Percentiles rank a stretch among this genome's conserved stretches.
Evolutionary conservation across 2,888 invertebrate genomes (phyloP).

Genomic region (Drosophila parthenogenetica): DNA sequence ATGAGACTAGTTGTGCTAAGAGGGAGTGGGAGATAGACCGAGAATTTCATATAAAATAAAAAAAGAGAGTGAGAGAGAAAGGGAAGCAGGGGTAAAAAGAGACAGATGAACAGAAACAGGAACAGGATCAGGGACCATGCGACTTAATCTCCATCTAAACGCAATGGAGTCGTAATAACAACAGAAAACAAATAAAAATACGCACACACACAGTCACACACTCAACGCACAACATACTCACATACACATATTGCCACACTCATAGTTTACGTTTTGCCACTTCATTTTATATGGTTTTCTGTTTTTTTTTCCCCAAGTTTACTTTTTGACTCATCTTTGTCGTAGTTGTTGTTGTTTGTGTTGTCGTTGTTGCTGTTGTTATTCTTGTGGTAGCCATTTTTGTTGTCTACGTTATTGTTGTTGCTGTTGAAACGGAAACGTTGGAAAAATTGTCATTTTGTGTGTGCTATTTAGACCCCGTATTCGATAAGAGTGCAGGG

Average conservation of each 20-base stretch:
- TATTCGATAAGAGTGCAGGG: not conserved
- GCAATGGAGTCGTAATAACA: constrained; percentile 80
- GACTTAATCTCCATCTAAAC: constrained; percentile 80
- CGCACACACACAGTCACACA: constrained; percentile 30
- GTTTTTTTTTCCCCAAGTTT: constrained; percentile 44
- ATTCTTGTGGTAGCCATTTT: constrained; percentile 10
- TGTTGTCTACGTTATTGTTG: constrained; percentile 21
- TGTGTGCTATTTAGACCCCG: constrained; percentile 26
- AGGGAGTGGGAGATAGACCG: not conserved
- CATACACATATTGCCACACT: constrained; percentile 38
- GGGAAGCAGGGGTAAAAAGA: not conserved
- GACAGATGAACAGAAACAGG: not conserved
- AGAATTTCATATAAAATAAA: not conserved
- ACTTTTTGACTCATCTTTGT: constrained; percentile 60
- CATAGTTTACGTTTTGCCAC: constrained; percentile 78
- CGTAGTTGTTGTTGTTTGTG: constrained; percentile 15
- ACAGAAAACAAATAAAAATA: constrained; percentile 75
- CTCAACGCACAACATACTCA: constrained; percentile 25
- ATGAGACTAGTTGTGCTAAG: constrained; percentile 37
- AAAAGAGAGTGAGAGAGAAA: constrained; percentile 3
- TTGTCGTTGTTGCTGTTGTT: constrained; percentile 19
- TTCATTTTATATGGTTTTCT: constrained; percentile 72
- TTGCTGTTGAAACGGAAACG: constrained; percentile 38
- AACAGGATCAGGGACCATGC: constrained; percentile 35
- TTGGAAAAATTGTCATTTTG: constrained; percentile 65